Evolutionary conservation across 2,113 vertebrate species (phyloP), one percentile per base, ranked within the genome.

Genomic region (Pachypanchax playfairii): DNA sequence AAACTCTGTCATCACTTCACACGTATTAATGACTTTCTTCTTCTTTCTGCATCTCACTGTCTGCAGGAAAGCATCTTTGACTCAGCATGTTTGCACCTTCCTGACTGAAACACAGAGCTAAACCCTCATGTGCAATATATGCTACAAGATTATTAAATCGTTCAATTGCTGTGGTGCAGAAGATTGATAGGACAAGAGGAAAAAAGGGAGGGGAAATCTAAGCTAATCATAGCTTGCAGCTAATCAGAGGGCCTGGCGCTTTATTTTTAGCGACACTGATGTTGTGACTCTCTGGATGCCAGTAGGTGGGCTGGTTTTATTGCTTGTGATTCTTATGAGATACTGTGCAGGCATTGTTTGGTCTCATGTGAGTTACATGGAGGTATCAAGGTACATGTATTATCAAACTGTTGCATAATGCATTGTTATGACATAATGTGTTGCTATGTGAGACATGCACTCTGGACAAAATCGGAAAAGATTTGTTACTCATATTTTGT

Each of bases 181-280:
- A 26, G 25, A 61, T 38, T 55, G 41, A 78, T 44, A 59, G 36
- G 65, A 68, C 1, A 4, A 55, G 29, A 60, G 35, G 18, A 20
- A 48, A 43, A n/a, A 42, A 11, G 58, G 15, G 65, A 28, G 67
- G 38, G 38, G 22, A 52, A 46, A 52, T n/a, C 33, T 57, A 36
- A 70, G 15, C 35, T 51, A 71, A 69, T 62, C 42, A 65, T 68
- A 70, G 69, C 62, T 26, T 21, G 11, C 21, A 61, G 70, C 36
- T 33, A 63, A 21, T 18, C 2, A 3, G 29, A 24, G 29, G 13
- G 53, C 58, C 56, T 60, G 67, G 49, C 60, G 21, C n/a, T 73
- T 65, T 86, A 78, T 80, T 84, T 76, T 82, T 84, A 80, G 75
- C 48, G 21, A 14, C 14, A 6, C 31, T 28, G 22, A 35, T 8